Percentiles rank a stretch among this genome's conserved stretches.
Conservation (phyloP, 2,797 vertebrate genomes). For the Sebastes kiyomatsui region DNA sequence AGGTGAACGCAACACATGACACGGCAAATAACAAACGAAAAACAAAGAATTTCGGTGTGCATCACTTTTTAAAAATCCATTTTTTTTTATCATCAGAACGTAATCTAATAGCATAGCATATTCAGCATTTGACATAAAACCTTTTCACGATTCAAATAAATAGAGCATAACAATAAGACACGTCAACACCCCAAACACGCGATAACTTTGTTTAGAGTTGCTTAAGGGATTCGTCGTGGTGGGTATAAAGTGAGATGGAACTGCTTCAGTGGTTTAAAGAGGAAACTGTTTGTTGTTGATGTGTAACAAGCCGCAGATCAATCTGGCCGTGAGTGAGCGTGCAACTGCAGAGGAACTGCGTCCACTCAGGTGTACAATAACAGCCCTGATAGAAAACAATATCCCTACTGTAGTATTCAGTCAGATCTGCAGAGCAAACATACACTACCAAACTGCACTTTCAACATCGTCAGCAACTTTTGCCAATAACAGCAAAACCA, state of each 20-base stretch:
- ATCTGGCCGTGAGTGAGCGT: conserved; percentile 1
- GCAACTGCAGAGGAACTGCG: conserved; percentile 6
- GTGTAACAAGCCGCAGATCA: conserved; percentile 29
- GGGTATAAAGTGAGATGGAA: conserved; percentile 12
- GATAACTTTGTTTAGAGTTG: conserved; percentile 39
- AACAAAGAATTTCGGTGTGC: conserved; percentile 48
- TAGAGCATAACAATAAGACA: conserved; percentile 70
- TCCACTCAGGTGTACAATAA: conserved; percentile 8
- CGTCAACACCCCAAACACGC: conserved; percentile 45
- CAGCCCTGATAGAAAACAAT: conserved; percentile 23
- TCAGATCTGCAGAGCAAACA: conserved; percentile 31
- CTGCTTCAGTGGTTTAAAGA: conserved; percentile 18
- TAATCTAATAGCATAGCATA: conserved; percentile 64
- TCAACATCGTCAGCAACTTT: conserved; percentile 31
- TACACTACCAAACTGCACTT: neutral
- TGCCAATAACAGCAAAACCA: conserved; percentile 50
- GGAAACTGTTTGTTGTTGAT: conserved; percentile 9
- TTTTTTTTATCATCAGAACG: conserved; percentile 34
- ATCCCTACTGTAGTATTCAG: conserved; percentile 7
- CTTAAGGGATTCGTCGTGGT: conserved; percentile 21
- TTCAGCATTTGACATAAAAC: conserved; percentile 57
- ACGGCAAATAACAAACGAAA: conserved; percentile 61
- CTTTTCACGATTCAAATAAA: conserved; percentile 71
- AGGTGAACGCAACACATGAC: conserved; percentile 67
- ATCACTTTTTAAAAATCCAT: conserved; percentile 57